Base-by-base conservation (phyloP, 2,113 vertebrate genomes). In the Furnarius figulus region DNA sequence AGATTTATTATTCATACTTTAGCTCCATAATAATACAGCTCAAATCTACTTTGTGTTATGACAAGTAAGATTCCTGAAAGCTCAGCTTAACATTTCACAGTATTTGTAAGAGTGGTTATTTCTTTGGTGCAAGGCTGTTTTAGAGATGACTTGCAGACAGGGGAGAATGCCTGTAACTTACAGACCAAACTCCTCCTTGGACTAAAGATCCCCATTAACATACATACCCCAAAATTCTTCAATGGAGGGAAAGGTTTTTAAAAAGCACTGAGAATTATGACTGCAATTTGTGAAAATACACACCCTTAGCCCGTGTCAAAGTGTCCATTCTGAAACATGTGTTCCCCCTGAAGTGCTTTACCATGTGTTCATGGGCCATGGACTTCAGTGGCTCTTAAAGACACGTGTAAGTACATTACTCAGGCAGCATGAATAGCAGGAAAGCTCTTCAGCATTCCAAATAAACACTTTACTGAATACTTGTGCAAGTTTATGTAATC, bases 11-110 rank as follows among this genome's bases (percentile, higher is more conserved):
- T 88, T 92, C 88, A 66, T 82, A 79, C 37, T 87, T 85, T 25
- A 90, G 65, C 33, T 87, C 39, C 65, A 2, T 52, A 88, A 91
- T 49, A 94, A 87, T 42, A 68, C 30, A 83, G 55, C 53, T 86
- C 52, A 78, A 84, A 58, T 70, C 74, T 75, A 46, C 63, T 86
- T 56, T 71, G 67, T 52, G 37, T 71, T 83, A 74, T 56, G 55
- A 82, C 65, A 72, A 91, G 58, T 65, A 91, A 93, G 30, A 91
- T 94, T 83, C 75, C 81, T 73, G 52, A 63, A 62, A 90, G 68
- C 63, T 83, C 78, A 91, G 42, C 40, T 62, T 58, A 83, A 46
- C 24, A 59, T 79, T 79, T 94, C 42, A 47, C 1, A n/a, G 35
- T 46, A 31, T 65, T 86, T 68, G 7, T 68, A 88, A 66, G 35